A percentile compares a stretch with the other conserved stretches of the same genome.
Conservation (phyloP, 2,113 vertebrate genomes). For the Ameiurus melas region DNA sequence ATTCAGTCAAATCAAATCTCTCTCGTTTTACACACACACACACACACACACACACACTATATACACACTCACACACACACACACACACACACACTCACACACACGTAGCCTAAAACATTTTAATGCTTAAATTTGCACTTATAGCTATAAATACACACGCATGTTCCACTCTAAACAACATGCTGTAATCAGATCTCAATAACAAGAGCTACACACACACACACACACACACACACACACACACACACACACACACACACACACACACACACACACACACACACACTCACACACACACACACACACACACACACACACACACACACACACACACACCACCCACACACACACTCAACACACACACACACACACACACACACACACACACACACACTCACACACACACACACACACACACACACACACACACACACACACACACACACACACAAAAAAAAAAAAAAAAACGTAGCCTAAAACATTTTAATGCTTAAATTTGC, state of each 20-base stretch:
- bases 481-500: neutral
- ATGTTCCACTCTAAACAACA: slow-evolving; percentile 7
- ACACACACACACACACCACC: too few relatives aligned
- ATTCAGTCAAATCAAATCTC: slow-evolving; percentile 33
- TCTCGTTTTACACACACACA: slow-evolving; percentile 25
- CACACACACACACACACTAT: slow-evolving; percentile 24
- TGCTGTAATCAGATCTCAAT: slow-evolving; percentile 20
- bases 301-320: too few relatives aligned
- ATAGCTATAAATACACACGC: slow-evolving; percentile 15
- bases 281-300: slow-evolving; percentile 30
- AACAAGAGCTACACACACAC: neutral
- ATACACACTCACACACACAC: neutral
- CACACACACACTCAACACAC: too few relatives aligned
- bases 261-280: slow-evolving; percentile 31
- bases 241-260: too few relatives aligned
- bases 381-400: too few relatives aligned
- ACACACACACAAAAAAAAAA: too few relatives aligned
- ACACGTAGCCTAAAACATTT: slow-evolving; percentile 1
- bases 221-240: too few relatives aligned
- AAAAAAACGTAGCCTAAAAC: too few relatives aligned
- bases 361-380: too few relatives aligned
- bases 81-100: slow-evolving; percentile 27
- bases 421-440: too few relatives aligned
- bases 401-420: too few relatives aligned
- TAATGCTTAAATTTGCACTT: neutral